These are phyloP conservation scores for Tiliacea citrago DNA, from an alignment of 2,888 invertebrate species.

Conservation along the genomic window DNA sequence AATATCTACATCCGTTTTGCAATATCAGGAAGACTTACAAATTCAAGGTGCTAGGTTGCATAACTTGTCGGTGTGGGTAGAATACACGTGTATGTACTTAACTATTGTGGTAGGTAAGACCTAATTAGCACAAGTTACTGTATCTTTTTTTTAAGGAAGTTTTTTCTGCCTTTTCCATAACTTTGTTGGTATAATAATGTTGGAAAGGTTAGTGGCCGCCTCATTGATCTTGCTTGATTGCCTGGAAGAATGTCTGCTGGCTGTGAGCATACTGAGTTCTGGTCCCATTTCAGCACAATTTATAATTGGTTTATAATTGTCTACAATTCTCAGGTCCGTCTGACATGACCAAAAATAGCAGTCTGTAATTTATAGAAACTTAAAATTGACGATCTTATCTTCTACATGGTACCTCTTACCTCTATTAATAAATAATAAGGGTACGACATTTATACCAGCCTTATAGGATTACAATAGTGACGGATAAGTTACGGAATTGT, in stretches of 20 bases:
- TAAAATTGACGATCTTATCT: no score
- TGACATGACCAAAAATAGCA: no score
- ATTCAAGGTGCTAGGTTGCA: slow-evolving; percentile 51
- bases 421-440: no score
- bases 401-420: no score
- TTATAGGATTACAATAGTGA: slow-evolving; percentile 42
- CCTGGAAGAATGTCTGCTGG: not conserved
- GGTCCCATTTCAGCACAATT: not conserved
- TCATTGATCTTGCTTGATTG: not conserved
- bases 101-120: not conserved
- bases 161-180: not conserved
- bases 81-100: slow-evolving; percentile 35
- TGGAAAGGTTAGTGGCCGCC: not conserved
- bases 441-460: slow-evolving; percentile 7
- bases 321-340: no score
- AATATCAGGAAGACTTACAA: slow-evolving; percentile 58
- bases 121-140: slow-evolving; percentile 28
- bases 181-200: not conserved
- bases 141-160: not conserved
- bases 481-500: slow-evolving; percentile 33
- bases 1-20: slow-evolving; percentile 24
- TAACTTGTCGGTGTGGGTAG: slow-evolving; percentile 17
- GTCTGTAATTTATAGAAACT: no score
- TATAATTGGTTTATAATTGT: not conserved
- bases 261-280: not conserved